Conservation (phyloP, 1,140 invertebrate species). For the Drosophila repleta region DNA sequence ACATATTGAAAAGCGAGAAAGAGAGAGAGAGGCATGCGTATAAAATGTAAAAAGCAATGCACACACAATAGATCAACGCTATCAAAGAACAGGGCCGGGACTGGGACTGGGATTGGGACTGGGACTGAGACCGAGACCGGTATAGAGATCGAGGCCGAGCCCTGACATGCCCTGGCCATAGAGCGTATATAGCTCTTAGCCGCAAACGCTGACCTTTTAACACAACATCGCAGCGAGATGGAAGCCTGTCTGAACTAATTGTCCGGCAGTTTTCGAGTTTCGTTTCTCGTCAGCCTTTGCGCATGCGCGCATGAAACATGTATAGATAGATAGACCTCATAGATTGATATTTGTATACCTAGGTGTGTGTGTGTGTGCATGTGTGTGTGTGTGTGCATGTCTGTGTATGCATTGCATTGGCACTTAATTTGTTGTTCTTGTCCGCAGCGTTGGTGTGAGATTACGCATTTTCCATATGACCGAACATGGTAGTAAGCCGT, state of each 20-base stretch:
- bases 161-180: slow-evolving; percentile 3
- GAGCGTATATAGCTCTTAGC: slow-evolving; percentile 30
- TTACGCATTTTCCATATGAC: slow-evolving; percentile 71
- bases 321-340: slow-evolving; percentile 61
- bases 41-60: slow-evolving; percentile 75
- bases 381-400: slow-evolving; percentile 12
- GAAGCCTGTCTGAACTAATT: slow-evolving; percentile 80
- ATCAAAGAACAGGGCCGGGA: slow-evolving; percentile 62
- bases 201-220: slow-evolving; percentile 75
- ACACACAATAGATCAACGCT: slow-evolving; percentile 79
- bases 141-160: slow-evolving; percentile 6
- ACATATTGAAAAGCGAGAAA: slow-evolving; percentile 24
- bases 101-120: background rate
- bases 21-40: slow-evolving; percentile 59
- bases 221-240: slow-evolving; percentile 61
- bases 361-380: slow-evolving; percentile 23
- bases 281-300: slow-evolving; percentile 48
- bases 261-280: slow-evolving; percentile 58
- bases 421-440: slow-evolving; percentile 80
- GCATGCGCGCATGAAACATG: slow-evolving; percentile 73
- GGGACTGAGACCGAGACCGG: background rate
- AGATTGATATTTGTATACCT: slow-evolving; percentile 65
- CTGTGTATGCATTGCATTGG: slow-evolving; percentile 40
- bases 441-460: slow-evolving; percentile 66
- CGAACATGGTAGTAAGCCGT: slow-evolving; percentile 10